These are phyloP conservation scores for Galerucella calmariensis DNA, from an alignment of 2,888 invertebrate genomes.

Conservation along the genomic window DNA sequence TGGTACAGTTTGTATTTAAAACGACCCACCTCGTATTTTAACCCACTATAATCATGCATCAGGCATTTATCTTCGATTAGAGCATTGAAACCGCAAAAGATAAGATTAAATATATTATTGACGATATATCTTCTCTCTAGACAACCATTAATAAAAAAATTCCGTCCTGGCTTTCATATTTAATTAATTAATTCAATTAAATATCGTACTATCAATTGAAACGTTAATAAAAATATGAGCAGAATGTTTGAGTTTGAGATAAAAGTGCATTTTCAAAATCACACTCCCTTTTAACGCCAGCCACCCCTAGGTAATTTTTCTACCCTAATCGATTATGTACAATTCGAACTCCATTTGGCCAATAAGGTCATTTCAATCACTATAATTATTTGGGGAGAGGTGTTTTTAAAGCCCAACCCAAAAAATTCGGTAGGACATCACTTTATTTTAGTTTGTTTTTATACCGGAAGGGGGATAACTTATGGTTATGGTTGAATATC, in stretches of 20 bases:
- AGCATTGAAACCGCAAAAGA: neutral
- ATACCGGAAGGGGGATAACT: slow-evolving; percentile 51
- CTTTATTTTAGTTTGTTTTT: slow-evolving; percentile 34
- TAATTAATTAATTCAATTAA: neutral
- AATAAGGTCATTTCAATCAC: slow-evolving; percentile 45
- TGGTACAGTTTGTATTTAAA: too few species aligned
- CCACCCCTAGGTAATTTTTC: neutral
- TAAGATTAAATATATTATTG: neutral
- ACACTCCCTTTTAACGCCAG: neutral
- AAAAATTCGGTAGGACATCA: slow-evolving; percentile 39
- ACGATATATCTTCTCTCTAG: neutral
- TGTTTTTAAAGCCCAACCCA: slow-evolving; percentile 45
- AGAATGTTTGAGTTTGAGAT: too few species aligned
- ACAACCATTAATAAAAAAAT: neutral
- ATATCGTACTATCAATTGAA: neutral
- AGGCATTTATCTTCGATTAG: neutral
- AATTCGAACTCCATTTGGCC: slow-evolving; percentile 33
- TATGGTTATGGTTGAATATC: slow-evolving; percentile 55
- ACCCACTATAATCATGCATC: too few species aligned
- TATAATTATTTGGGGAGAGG: slow-evolving; percentile 46
- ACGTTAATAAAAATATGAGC: too few species aligned
- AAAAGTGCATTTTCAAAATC: neutral
- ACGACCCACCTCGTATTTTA: too few species aligned
- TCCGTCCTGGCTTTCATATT: neutral
- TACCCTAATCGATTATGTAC: slow-evolving; percentile 17